These are phyloP conservation scores for Abramis brama DNA, from an alignment of 2,113 vertebrate species.

Conservation along the genomic window DNA sequence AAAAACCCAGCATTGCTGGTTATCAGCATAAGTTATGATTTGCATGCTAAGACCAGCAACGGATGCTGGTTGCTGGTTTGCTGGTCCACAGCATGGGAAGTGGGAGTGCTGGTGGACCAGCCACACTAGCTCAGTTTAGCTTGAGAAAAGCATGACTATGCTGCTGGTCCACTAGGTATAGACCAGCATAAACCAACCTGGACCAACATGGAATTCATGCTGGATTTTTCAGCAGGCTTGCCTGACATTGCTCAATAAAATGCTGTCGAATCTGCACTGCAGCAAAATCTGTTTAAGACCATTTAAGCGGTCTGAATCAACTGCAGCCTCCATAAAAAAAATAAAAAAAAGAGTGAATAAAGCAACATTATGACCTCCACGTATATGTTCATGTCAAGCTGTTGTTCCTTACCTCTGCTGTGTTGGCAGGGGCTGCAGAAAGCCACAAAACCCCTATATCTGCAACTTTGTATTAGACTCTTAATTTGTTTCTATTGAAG, in stretches of 20 bases:
- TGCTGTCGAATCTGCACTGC: not conserved
- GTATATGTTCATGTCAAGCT: slow-evolving; percentile 8
- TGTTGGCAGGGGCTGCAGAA: not conserved
- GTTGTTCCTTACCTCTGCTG: slow-evolving; percentile 20
- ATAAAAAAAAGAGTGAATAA: not conserved
- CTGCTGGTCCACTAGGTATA: too few species aligned
- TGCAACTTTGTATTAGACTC: slow-evolving; percentile 18
- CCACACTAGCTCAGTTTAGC: too few species aligned
- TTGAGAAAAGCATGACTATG: too few species aligned
- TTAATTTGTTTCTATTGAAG: slow-evolving; percentile 1
- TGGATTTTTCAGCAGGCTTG: not conserved
- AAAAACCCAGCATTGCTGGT: too few species aligned
- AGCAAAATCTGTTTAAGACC: not conserved
- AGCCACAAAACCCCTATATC: slow-evolving; percentile 23
- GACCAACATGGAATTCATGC: too few species aligned
- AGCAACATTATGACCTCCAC: slow-evolving; percentile 14
- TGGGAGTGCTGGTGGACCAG: too few species aligned
- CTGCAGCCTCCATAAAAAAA: slow-evolving; percentile 39
- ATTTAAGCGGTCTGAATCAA: slow-evolving; percentile 6
- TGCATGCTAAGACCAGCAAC: too few species aligned
- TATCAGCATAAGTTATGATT: too few species aligned
- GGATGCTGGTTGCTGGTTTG: too few species aligned
- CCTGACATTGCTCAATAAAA: not conserved
- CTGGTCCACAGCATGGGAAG: too few species aligned
- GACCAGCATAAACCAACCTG: too few species aligned